Conservation (phyloP, 37 sponge, comb jelly and placozoan species). For the Diacarnus erythraeanus region DNA sequence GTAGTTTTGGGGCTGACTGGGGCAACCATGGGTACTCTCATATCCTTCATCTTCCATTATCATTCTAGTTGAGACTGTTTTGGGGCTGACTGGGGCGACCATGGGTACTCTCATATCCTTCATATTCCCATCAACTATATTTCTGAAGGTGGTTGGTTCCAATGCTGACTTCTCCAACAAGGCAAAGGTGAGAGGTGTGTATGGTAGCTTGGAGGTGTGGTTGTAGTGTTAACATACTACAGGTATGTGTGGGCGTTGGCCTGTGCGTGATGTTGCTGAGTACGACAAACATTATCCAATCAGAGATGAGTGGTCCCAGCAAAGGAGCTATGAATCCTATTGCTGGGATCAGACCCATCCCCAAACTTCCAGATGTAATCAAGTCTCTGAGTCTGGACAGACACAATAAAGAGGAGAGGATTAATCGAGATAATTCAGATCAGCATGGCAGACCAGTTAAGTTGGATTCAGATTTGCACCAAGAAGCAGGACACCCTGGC, state of each 20-base stretch:
- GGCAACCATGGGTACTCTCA: slow-evolving; percentile 67
- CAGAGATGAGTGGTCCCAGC: neutral
- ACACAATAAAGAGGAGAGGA: too few species aligned
- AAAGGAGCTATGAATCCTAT: neutral
- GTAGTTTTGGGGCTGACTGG: neutral
- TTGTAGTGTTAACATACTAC: neutral
- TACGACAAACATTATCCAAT: slow-evolving; percentile 12
- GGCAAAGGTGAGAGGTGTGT: slow-evolving; percentile 38
- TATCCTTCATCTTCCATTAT: slow-evolving; percentile 75
- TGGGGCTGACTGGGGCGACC: slow-evolving; percentile 79
- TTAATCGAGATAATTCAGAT: too few species aligned
- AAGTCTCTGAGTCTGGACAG: too few species aligned
- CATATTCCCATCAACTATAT: slow-evolving; percentile 74
- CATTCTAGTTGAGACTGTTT: slow-evolving; percentile 68
- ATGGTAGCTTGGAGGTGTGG: neutral
- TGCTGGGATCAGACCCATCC: neutral
- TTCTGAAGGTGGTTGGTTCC: slow-evolving; percentile 51
- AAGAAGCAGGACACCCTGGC: neutral
- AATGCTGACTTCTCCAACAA: slow-evolving; percentile 23
- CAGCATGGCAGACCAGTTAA: too few species aligned
- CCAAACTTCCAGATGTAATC: neutral
- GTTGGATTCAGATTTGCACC: too few species aligned
- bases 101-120: slow-evolving; percentile 69
- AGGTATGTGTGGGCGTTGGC: slow-evolving; percentile 8
- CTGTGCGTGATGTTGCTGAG: slow-evolving; percentile 19